Conservation (phyloP, 2,888 invertebrate genomes). For the Athrips mouffetella region DNA sequence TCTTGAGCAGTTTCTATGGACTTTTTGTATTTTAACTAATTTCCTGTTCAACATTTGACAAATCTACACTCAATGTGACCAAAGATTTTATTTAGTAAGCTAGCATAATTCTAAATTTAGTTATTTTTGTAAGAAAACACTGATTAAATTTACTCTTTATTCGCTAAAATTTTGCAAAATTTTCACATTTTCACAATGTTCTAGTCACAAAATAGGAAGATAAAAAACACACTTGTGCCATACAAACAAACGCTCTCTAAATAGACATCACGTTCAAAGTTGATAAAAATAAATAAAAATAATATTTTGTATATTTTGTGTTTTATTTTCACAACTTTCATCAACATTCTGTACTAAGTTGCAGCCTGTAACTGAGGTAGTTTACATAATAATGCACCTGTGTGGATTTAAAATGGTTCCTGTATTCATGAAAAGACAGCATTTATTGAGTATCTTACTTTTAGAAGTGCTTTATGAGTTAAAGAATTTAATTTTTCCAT, state of each 20-base stretch:
- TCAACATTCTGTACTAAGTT: background rate
- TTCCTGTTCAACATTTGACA: constrained; percentile 23
- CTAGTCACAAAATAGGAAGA: constrained; percentile 52
- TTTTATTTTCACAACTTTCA: constrained; percentile 36
- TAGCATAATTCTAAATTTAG: constrained; percentile 40
- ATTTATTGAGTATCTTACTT: too few relatives aligned
- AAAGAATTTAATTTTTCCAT: too few relatives aligned
- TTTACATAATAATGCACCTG: too few relatives aligned
- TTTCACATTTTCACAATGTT: constrained; percentile 38
- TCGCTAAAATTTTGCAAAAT: constrained; percentile 33
- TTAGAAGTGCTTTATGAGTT: too few relatives aligned
- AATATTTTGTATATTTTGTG: constrained; percentile 43
- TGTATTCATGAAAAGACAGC: too few relatives aligned
- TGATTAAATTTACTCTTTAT: constrained; percentile 25
- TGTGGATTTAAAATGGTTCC: too few relatives aligned
- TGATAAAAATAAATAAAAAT: constrained; percentile 36
- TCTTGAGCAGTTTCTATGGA: constrained; percentile 1
- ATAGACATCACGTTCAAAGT: constrained; percentile 40
- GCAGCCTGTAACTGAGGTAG: too few relatives aligned
- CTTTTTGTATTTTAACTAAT: background rate
- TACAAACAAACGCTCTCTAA: constrained; percentile 50
- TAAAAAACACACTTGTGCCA: constrained; percentile 56
- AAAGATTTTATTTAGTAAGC: constrained; percentile 60
- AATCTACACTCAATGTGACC: constrained; percentile 67
- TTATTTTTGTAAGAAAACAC: constrained; percentile 21